Evolutionary conservation across 2,797 vertebrate species (phyloP).

Genomic region (Silurus aristotelis): DNA sequence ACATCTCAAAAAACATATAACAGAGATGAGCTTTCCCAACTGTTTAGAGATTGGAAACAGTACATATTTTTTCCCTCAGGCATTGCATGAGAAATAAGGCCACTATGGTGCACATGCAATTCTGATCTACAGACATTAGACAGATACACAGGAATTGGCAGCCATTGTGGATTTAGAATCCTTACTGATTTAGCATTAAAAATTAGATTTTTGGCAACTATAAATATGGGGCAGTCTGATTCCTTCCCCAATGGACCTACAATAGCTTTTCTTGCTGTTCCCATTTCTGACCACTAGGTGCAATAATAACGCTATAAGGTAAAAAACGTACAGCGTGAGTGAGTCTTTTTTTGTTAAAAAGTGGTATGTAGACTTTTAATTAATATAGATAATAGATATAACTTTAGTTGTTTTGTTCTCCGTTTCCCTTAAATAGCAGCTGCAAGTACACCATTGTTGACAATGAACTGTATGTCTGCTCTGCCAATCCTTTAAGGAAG

Average conservation of each 20-base stretch:
- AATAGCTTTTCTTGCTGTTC: too few species aligned
- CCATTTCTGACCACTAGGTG: too few species aligned
- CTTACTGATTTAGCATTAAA: too few species aligned
- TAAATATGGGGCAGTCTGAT: too few species aligned
- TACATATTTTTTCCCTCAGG: not conserved
- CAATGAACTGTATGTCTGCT: not conserved
- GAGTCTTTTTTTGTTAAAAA: not conserved
- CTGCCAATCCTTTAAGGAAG: slow-evolving; percentile 18
- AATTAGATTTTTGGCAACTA: too few species aligned
- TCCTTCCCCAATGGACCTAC: too few species aligned
- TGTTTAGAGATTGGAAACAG: not conserved
- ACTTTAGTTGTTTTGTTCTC: too few species aligned
- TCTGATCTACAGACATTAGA: not conserved
- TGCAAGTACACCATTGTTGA: not conserved
- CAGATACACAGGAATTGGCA: too few species aligned
- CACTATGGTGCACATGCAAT: not conserved
- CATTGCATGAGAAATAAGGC: not conserved
- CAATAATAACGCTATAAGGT: too few species aligned
- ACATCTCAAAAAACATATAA: not conserved
- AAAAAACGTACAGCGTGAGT: not conserved
- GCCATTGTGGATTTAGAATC: not conserved
- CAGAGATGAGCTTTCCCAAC: not conserved
- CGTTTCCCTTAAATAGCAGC: not conserved
- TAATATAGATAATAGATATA: not conserved
- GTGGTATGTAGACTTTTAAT: too few species aligned